Conservation (phyloP, 2,113 vertebrate species). For the Rhinichthys klamathensis region DNA sequence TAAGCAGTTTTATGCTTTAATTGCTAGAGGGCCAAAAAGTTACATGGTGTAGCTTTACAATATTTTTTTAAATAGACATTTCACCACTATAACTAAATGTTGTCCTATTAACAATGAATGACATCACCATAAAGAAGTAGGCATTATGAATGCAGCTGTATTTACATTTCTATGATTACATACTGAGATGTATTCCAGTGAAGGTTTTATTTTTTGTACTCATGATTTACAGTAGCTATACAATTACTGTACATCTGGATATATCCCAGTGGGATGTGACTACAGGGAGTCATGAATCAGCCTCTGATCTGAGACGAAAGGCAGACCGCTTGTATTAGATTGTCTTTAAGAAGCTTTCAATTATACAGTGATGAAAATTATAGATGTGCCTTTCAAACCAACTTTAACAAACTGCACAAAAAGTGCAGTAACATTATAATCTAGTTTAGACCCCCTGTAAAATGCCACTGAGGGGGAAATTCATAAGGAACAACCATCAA, state of each 20-base stretch:
- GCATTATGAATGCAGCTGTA: background rate
- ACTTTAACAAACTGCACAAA: slow-evolving; percentile 3
- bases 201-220: background rate
- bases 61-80: background rate
- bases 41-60: background rate
- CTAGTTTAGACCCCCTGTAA: slow-evolving; percentile 44
- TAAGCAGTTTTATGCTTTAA: background rate
- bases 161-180: background rate
- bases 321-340: background rate
- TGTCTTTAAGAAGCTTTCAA: background rate
- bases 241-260: slow-evolving; percentile 32
- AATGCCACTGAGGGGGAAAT: slow-evolving; percentile 13
- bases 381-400: slow-evolving; percentile 19
- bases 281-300: slow-evolving; percentile 6
- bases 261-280: background rate
- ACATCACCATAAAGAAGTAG: background rate
- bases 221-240: slow-evolving; percentile 25
- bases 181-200: slow-evolving; percentile 19
- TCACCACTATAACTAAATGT: background rate
- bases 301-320: slow-evolving; percentile 7
- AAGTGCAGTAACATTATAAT: slow-evolving; percentile 28
- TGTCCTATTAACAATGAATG: background rate
- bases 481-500: slow-evolving; percentile 4
- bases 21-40: background rate
- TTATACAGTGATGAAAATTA: slow-evolving; percentile 11